Base-by-base conservation (phyloP, 1,140 invertebrate species). In the Zaprionus nigranus region DNA sequence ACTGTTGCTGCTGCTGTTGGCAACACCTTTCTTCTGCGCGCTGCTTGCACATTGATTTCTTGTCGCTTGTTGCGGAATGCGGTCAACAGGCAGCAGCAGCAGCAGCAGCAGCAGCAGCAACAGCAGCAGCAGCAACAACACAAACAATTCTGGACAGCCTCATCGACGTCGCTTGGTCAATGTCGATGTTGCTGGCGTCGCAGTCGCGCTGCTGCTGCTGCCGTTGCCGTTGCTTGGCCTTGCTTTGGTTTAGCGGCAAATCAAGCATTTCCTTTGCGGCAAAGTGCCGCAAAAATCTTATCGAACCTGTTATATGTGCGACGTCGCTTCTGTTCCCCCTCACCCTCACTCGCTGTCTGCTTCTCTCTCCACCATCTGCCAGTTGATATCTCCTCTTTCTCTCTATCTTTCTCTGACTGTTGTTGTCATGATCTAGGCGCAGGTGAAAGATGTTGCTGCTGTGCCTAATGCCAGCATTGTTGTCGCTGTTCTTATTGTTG, bases 221-320 rank as follows among this genome's bases (percentile, higher is more conserved):
- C 61, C 22, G 61, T 65, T 77, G 84, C 83, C 83, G 84, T 87
- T 87, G 77, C 63, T 87, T 87, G 83, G 83, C 83, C 83, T 87
- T 87, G 83, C 84, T 86, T 86, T 80, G 72, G 59, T 65, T 51
- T 78, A 88, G 80, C 84, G 79, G 84, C 84, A 87, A 86, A 86
- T 86, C 77, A 82, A 88, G 84, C 84, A 71, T 88, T 87, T 87
- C 81, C 84, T 88, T 88, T 67, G 72, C 63, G 26, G 76, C 78
- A 88, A 88, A 88, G 77, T 88, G 84, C 84, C 84, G 84, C 84
- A 88, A 88, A 70, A 88, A 88, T 88, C 85, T 76, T 78, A 84
- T 88, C 78, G 84, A 87, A 87, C 84, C 84, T 88, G 84, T 88
- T 87, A 88, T 87, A 81, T 58, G 38, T 43, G 49, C 54, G 22